Conservation (phyloP, 1,140 invertebrate species). For the Drosophila ercepeae region DNA sequence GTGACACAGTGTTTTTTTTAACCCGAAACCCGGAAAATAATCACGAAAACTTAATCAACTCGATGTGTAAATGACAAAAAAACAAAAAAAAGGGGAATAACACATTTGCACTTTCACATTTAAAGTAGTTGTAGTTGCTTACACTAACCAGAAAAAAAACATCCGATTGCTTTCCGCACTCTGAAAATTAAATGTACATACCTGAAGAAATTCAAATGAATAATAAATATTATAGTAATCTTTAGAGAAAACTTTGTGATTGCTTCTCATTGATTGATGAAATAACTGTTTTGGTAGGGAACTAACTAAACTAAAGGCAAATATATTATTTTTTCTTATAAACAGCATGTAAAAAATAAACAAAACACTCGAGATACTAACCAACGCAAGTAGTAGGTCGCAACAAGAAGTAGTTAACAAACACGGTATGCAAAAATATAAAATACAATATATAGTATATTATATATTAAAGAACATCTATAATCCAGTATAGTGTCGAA, state of each 20-base stretch:
- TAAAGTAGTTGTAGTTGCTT: conserved; percentile 54
- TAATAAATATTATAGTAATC: conserved; percentile 38
- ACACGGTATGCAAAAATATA: conserved; percentile 1
- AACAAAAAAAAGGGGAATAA: conserved; percentile 21
- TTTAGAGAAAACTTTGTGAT: conserved; percentile 75
- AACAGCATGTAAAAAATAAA: conserved; percentile 36
- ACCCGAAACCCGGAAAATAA: conserved; percentile 22
- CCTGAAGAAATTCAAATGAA: conserved; percentile 21
- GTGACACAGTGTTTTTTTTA: conserved; percentile 80
- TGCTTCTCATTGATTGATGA: conserved; percentile 68
- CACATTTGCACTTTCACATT: conserved; percentile 29
- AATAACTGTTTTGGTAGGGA: conserved; percentile 48
- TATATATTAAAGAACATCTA: conserved; percentile 13
- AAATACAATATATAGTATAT: conserved; percentile 29
- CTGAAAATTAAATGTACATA: conserved; percentile 51
- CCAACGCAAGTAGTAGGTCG: conserved; percentile 30
- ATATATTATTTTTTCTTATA: conserved; percentile 54
- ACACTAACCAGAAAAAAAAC: conserved; percentile 5
- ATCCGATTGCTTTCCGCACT: conserved; percentile 34
- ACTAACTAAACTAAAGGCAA: conserved; percentile 8
- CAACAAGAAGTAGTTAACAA: conserved; percentile 46
- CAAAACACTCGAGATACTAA: conserved; percentile 20
- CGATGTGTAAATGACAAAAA: conserved; percentile 37
- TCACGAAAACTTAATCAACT: conserved; percentile 25
- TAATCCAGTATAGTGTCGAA: conserved; percentile 17